Conservation (phyloP, 2,888 invertebrate species). For the Netelia melanura region DNA sequence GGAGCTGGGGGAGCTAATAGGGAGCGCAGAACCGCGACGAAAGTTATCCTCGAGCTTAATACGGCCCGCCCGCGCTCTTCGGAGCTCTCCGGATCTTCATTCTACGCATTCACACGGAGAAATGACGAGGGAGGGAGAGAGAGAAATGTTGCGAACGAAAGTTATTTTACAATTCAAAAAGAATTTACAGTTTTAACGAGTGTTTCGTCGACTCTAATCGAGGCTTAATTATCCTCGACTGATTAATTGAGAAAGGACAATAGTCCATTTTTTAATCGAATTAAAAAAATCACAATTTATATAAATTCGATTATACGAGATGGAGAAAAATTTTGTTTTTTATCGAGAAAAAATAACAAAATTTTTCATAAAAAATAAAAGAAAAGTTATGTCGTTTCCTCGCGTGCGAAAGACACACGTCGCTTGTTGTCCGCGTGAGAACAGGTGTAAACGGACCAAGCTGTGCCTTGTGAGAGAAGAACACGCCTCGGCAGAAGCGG, state of each 20-base stretch:
- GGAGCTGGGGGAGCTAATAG: slow-evolving; percentile 56
- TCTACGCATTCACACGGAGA: slow-evolving; percentile 43
- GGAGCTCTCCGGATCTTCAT: slow-evolving; percentile 52
- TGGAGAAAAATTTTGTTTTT: no score
- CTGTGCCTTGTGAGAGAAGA: slow-evolving; percentile 11
- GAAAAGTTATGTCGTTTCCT: neutral
- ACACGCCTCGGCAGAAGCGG: neutral
- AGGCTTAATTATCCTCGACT: slow-evolving; percentile 5
- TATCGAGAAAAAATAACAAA: neutral
- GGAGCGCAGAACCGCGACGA: slow-evolving; percentile 68
- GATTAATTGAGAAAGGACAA: slow-evolving; percentile 10
- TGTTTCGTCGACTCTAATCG: slow-evolving; percentile 31
- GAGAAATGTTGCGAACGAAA: slow-evolving; percentile 56
- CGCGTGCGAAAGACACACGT: slow-evolving; percentile 36
- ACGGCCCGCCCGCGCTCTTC: slow-evolving; percentile 57
- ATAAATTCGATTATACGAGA: no score
- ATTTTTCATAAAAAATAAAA: neutral
- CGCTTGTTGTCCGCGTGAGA: slow-evolving; percentile 12
- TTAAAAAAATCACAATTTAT: no score
- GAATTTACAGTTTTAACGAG: slow-evolving; percentile 27
- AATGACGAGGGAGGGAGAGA: slow-evolving; percentile 61
- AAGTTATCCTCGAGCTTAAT: slow-evolving; percentile 64
- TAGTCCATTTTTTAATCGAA: neutral
- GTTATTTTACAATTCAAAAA: slow-evolving; percentile 30
- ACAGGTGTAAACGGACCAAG: slow-evolving; percentile 54